Percentiles rank a stretch among this genome's conserved stretches.
These are phyloP conservation scores for Zaprionus lachaisei DNA, from an alignment of 1,140 invertebrate genomes.

Conservation along the genomic window DNA sequence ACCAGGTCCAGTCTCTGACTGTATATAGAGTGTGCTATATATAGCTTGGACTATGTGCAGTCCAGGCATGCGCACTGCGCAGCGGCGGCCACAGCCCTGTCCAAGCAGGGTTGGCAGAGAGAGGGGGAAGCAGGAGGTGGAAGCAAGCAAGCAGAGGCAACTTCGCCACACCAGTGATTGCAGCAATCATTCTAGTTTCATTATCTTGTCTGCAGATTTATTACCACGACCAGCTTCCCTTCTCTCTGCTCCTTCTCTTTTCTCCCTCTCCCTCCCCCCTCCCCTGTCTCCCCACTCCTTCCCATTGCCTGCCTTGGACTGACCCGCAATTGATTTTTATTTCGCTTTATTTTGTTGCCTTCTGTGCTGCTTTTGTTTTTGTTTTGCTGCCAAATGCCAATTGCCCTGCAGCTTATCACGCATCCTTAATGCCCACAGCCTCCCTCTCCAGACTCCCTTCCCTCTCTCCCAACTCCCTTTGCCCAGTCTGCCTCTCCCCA, in stretches of 20 bases:
- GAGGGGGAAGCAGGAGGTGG: not conserved
- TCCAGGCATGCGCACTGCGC: constrained; percentile 26
- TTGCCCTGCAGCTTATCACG: constrained; percentile 46
- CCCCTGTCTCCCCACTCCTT: not conserved
- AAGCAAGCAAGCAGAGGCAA: constrained; percentile 5
- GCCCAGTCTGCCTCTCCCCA: no score
- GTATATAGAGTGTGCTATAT: constrained; percentile 3
- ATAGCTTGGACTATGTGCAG: constrained; percentile 6
- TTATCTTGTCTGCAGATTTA: constrained; percentile 80
- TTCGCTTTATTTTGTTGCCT: constrained; percentile 33
- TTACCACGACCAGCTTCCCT: constrained; percentile 25
- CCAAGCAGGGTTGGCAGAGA: not conserved
- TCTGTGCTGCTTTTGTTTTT: constrained; percentile 6
- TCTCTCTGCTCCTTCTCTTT: not conserved
- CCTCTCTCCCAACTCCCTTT: not conserved
- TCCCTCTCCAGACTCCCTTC: not conserved
- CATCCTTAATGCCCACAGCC: constrained; percentile 40
- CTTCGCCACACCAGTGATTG: constrained; percentile 83
- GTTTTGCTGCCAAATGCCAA: constrained; percentile 37
- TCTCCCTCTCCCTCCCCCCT: not conserved
- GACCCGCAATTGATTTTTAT: constrained; percentile 57
- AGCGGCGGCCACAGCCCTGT: constrained; percentile 23
- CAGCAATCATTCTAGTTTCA: constrained; percentile 84
- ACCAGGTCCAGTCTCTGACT: not conserved
- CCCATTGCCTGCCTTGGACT: constrained; percentile 26